Evolutionary conservation across 1,140 invertebrate genomes (phyloP).

Genomic region (Notospermus geniculatus): DNA sequence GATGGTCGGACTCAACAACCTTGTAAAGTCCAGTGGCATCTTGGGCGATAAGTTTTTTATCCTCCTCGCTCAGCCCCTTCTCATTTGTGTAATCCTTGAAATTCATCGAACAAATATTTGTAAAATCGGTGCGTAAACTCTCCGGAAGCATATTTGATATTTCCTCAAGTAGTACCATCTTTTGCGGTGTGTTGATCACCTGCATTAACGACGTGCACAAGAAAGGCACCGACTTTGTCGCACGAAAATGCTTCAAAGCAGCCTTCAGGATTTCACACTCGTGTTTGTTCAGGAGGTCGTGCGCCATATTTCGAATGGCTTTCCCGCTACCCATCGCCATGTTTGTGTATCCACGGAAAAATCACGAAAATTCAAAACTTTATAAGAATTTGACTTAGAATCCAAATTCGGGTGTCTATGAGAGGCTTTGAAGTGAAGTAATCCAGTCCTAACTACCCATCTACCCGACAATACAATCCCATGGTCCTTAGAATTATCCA

Average conservation of each 20-base stretch:
- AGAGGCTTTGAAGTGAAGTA: too few species aligned
- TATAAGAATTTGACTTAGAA: too few species aligned
- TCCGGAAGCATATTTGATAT: constrained; percentile 33
- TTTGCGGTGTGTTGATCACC: constrained; percentile 40
- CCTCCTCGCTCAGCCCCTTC: constrained; percentile 24
- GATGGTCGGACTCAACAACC: constrained; percentile 33
- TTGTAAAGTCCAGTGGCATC: constrained; percentile 35
- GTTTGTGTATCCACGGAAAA: too few species aligned
- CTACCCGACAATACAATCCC: too few species aligned
- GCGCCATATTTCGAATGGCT: constrained; percentile 33
- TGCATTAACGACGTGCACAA: constrained; percentile 36
- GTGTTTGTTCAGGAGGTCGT: constrained; percentile 33
- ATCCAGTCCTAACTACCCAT: too few species aligned
- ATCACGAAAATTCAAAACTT: too few species aligned
- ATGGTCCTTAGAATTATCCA: too few species aligned
- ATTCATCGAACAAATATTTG: constrained; percentile 37
- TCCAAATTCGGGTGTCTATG: too few species aligned
- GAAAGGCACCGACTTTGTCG: constrained; percentile 33
- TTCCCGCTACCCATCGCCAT: constrained; percentile 23
- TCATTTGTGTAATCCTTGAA: constrained; percentile 36
- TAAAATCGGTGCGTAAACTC: constrained; percentile 38
- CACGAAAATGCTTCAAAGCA: constrained; percentile 38
- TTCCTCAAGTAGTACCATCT: constrained; percentile 41
- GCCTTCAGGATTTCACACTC: constrained; percentile 38
- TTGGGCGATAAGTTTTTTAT: constrained; percentile 33